Evolutionary conservation across 2,797 vertebrate species (phyloP).

Genomic region (Premnoplex brunnescens): DNA sequence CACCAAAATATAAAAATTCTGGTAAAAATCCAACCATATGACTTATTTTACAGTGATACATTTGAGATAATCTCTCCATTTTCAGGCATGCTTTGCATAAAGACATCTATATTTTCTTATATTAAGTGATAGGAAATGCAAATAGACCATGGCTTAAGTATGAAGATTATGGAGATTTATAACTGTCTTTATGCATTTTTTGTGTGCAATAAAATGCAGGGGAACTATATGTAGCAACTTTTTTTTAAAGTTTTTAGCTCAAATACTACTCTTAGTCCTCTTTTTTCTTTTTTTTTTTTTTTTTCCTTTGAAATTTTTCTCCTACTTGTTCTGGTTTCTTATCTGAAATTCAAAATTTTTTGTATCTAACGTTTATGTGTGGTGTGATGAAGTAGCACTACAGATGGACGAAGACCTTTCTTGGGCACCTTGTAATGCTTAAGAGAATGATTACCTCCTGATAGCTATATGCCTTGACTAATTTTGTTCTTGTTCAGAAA

Average conservation of each 20-base stretch:
- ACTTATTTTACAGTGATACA: background rate
- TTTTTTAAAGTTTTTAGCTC: background rate
- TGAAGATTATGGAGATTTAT: background rate
- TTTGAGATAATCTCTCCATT: background rate
- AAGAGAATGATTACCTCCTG: background rate
- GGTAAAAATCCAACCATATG: background rate
- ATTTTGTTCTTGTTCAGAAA: background rate
- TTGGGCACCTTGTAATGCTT: background rate
- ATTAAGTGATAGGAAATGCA: conserved; percentile 1
- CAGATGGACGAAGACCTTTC: background rate
- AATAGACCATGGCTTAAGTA: background rate
- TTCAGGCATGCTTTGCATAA: background rate
- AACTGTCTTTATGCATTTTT: background rate
- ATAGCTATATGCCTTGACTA: background rate
- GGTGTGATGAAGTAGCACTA: background rate
- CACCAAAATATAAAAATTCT: background rate
- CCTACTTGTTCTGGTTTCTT: background rate
- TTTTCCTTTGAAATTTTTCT: background rate
- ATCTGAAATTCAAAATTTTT: background rate
- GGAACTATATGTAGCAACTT: background rate
- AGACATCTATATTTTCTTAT: background rate
- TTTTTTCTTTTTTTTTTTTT: background rate
- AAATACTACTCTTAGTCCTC: background rate
- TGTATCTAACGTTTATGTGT: background rate
- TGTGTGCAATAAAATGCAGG: background rate